Conservation (phyloP, 1,140 invertebrate species). For the Trichonephila clavipes region DNA sequence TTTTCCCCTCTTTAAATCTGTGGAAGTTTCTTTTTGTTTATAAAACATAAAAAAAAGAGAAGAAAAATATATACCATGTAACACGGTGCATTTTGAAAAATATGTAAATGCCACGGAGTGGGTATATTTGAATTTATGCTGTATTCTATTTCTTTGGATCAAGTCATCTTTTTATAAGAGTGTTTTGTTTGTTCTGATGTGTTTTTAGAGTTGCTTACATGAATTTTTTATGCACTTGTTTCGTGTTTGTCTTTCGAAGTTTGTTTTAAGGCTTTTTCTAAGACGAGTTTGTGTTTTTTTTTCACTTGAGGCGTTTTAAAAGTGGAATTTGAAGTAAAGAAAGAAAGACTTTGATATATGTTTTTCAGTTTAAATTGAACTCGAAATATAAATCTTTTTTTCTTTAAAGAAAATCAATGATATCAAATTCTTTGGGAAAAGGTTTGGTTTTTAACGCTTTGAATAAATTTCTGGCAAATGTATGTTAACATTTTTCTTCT, state of each 20-base stretch:
- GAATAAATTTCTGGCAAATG: no score
- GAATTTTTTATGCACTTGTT: slow-evolving; percentile 42
- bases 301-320: slow-evolving; percentile 45
- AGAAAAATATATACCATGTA: not conserved
- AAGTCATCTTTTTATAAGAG: slow-evolving; percentile 47
- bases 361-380: slow-evolving; percentile 10
- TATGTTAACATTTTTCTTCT: no score
- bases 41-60: slow-evolving; percentile 5
- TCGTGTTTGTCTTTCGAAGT: slow-evolving; percentile 50
- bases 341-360: not conserved
- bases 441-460: no score
- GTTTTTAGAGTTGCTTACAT: slow-evolving; percentile 44
- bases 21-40: slow-evolving; percentile 58
- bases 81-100: slow-evolving; percentile 23
- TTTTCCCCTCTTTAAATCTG: not conserved
- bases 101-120: slow-evolving; percentile 57
- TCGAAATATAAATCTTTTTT: not conserved
- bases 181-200: slow-evolving; percentile 64
- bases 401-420: no score
- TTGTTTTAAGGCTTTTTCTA: slow-evolving; percentile 19
- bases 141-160: slow-evolving; percentile 61
- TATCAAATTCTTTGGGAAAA: no score
- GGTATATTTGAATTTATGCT: slow-evolving; percentile 63
- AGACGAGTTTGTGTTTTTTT: not conserved
- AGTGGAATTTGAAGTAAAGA: slow-evolving; percentile 1